These are phyloP conservation scores for Gavia stellata DNA, from an alignment of 2,113 vertebrate genomes.

Conservation along the genomic window DNA sequence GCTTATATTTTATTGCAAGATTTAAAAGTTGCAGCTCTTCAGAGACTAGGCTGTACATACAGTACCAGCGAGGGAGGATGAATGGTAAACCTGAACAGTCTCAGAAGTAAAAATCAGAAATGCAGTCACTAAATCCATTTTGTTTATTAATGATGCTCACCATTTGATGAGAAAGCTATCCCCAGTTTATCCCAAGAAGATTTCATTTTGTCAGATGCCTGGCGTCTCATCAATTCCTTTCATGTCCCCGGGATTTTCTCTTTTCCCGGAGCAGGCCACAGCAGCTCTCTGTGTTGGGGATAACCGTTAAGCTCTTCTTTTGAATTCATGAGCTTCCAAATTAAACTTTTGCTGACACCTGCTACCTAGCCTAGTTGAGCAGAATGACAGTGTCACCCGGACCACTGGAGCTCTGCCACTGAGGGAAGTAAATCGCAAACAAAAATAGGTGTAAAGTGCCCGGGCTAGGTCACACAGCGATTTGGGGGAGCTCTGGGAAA, in stretches of 20 bases:
- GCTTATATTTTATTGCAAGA: background rate
- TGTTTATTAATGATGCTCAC: background rate
- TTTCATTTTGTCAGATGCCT: background rate
- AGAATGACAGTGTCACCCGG: background rate
- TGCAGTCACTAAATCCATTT: background rate
- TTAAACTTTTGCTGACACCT: conserved; percentile 64
- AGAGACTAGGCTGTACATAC: background rate
- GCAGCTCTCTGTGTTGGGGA: conserved; percentile 26
- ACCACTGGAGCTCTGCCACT: background rate
- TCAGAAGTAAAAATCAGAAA: background rate
- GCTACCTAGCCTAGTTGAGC: conserved; percentile 24
- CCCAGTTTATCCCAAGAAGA: background rate
- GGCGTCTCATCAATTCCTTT: conserved; percentile 38
- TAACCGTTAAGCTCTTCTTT: conserved; percentile 44
- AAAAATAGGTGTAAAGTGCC: background rate
- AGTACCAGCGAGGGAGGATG: background rate
- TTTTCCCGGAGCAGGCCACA: conserved; percentile 30
- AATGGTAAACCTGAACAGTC: background rate
- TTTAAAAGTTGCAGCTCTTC: conserved; percentile 3
- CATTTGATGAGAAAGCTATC: background rate
- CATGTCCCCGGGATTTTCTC: conserved; percentile 39
- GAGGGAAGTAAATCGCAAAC: background rate
- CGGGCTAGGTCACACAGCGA: background rate
- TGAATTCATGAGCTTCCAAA: conserved; percentile 61
- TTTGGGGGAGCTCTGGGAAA: background rate